Percentiles rank a stretch among this genome's conserved stretches.
phyloP scores from a whole-genome alignment of 2,888 invertebrate genomes.

The Metellina segmentata region DNA sequence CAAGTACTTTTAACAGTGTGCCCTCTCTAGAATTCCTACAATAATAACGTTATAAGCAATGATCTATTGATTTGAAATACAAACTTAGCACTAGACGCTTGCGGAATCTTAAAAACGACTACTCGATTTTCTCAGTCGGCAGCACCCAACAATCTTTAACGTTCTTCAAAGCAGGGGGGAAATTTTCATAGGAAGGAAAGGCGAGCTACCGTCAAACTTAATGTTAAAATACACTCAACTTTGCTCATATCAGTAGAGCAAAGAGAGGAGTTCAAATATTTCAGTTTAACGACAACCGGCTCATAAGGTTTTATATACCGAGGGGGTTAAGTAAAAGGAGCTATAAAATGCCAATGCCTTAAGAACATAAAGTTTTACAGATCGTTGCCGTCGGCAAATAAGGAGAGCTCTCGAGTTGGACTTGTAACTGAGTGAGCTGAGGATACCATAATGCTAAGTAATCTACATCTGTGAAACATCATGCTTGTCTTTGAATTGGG shows the following conservation, averaged over 20 bases:
- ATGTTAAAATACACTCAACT: not conserved
- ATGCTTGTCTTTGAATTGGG: no score
- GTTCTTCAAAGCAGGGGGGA: not conserved
- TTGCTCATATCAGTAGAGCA: conserved; percentile 6
- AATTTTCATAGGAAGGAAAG: not conserved
- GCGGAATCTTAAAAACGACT: no score
- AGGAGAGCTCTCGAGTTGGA: not conserved
- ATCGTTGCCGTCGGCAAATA: conserved; percentile 14
- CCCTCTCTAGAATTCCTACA: no score
- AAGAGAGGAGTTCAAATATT: not conserved
- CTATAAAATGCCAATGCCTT: not conserved
- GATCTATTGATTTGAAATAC: no score
- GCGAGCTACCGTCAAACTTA: not conserved
- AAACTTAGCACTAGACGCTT: no score
- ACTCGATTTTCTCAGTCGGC: not conserved
- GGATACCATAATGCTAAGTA: conserved; percentile 7
- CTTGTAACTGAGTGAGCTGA: not conserved
- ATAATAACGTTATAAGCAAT: no score
- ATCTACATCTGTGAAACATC: not conserved
- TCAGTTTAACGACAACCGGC: not conserved
- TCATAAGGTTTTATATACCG: not conserved
- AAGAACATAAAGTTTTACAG: conserved; percentile 26
- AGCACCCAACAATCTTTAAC: not conserved
- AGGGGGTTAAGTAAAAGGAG: not conserved
- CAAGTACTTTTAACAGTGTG: no score